Conservation (phyloP, 2,888 invertebrate genomes). For the Eupithecia pulchellata region DNA sequence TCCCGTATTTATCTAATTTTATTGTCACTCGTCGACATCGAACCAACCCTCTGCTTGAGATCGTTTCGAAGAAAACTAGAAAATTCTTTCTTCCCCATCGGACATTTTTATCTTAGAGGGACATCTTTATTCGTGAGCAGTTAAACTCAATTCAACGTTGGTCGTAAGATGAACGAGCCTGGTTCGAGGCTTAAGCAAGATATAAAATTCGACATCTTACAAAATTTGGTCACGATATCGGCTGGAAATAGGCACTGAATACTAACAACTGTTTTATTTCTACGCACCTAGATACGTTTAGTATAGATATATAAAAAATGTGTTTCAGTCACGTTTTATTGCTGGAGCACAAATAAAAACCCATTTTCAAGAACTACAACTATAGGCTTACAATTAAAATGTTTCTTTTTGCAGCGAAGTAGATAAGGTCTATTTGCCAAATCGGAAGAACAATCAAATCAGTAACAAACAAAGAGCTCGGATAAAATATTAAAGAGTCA, state of each 20-base stretch:
- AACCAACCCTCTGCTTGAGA: conserved; percentile 69
- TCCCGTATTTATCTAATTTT: conserved; percentile 85
- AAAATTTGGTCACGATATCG: conserved; percentile 51
- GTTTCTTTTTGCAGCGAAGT: neutral
- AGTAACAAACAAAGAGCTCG: conserved; percentile 41
- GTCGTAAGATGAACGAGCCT: conserved; percentile 66
- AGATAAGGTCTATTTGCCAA: conserved; percentile 22
- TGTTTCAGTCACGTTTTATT: neutral
- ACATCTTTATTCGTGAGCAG: conserved; percentile 79
- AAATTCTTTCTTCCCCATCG: conserved; percentile 69
- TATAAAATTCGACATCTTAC: conserved; percentile 58
- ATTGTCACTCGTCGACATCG: conserved; percentile 78
- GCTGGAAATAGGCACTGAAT: conserved; percentile 36
- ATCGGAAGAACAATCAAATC: conserved; percentile 46
- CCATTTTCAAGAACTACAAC: neutral
- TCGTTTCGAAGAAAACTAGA: conserved; percentile 65
- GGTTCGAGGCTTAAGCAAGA: conserved; percentile 54
- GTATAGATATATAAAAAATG: conserved; percentile 18
- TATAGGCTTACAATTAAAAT: neutral
- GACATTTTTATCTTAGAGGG: conserved; percentile 76
- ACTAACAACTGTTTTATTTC: conserved; percentile 39
- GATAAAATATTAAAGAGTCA: conserved; percentile 38
- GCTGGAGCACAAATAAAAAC: neutral
- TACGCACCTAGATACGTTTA: conserved; percentile 10
- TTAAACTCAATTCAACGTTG: conserved; percentile 78